Base-by-base conservation (phyloP, 2,113 vertebrate genomes). In the Corythoichthys intestinalis region DNA sequence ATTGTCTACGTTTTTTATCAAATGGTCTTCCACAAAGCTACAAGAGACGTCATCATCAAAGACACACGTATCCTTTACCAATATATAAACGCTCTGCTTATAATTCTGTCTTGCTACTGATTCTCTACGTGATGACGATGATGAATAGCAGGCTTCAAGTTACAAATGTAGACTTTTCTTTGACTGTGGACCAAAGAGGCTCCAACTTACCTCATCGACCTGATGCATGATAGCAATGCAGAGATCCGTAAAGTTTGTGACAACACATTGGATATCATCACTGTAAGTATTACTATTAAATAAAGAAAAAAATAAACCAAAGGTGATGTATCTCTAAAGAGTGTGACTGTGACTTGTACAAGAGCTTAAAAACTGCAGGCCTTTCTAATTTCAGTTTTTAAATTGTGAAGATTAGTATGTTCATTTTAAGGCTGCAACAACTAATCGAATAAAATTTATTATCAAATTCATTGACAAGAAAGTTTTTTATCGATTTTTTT, bases 1-100 rank as follows among this genome's bases (percentile, higher is more conserved):
- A 99, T 99, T 60, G 94, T 97, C 41, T 99, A 98, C 73, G 97
- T 99, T n/a, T 99, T 98, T 91, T 98, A 99, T 84, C 96, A 99
- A 88, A 98, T 98, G 96, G 96, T 98, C 72, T 99, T 98, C 86
- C 97, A 99, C 82, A 96, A 98, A 87, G 97, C 96, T 60, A 99
- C 97, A 0, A 93, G 97, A 85, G 97, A 99, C 65, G 96, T 98
- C 84, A 98, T 99, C 86, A 96, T 98, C 87, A 98, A 98, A 83
- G 97, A 98, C 84, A 98, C 96, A 0, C 96, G 94, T 99, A 98
- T 98, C 96, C 93, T 94, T 83, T 37, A 0, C 20, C 2, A 1
- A 15, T 13, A 41, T 2, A n/a, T n/a, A 53, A 53, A n/a, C n/a
- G 50, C 17, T 20, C 50, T 53, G 17, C 0, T 28, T 5, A 64